These are phyloP conservation scores for Zaprionus nigranus DNA, from an alignment of 1,140 invertebrate genomes.

Conservation along the genomic window DNA sequence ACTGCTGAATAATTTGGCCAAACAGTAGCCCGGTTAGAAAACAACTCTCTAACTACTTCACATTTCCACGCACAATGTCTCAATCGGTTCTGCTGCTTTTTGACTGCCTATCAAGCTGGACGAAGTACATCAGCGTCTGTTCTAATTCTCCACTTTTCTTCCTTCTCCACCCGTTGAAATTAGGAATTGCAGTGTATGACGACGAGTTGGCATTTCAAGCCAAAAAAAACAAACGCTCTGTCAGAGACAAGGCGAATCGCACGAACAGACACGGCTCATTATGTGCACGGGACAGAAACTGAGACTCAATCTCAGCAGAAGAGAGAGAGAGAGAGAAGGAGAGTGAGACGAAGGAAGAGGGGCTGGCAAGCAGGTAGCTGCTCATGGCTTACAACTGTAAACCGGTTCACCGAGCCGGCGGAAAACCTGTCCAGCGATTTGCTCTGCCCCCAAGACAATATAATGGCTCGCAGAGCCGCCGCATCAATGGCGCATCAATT, in stretches of 20 bases:
- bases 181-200: constrained; percentile 64
- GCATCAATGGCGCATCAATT: constrained; percentile 79
- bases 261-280: constrained; percentile 36
- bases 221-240: constrained; percentile 2
- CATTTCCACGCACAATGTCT: constrained; percentile 9
- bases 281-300: background rate
- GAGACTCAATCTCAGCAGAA: background rate
- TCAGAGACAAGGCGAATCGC: constrained; percentile 4
- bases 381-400: constrained; percentile 42
- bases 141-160: constrained; percentile 25
- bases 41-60: constrained; percentile 58
- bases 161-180: constrained; percentile 44
- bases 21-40: constrained; percentile 31
- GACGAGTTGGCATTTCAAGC: constrained; percentile 14
- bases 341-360: constrained; percentile 10
- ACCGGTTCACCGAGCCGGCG: constrained; percentile 67
- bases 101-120: constrained; percentile 39
- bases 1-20: constrained; percentile 15
- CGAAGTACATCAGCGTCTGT: constrained; percentile 30
- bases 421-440: constrained; percentile 75
- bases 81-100: constrained; percentile 25
- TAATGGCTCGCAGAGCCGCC: constrained; percentile 53
- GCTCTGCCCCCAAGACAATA: constrained; percentile 70
- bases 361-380: constrained; percentile 4
- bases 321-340: constrained; percentile 1